phyloP scores from a whole-genome alignment of 2,888 invertebrate species.

The Orthonychiurus folsomi region DNA sequence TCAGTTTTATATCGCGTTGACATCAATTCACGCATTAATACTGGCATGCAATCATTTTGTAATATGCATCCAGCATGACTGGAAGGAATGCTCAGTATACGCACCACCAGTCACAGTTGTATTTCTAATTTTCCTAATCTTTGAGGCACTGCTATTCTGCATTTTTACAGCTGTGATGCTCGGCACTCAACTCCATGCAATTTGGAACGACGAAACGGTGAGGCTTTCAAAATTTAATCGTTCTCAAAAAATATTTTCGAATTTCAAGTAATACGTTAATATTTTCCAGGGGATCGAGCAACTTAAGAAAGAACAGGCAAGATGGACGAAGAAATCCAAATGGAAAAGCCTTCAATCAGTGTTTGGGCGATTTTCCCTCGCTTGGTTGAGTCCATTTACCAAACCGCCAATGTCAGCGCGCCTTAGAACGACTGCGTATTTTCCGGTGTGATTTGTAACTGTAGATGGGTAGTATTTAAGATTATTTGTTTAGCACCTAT shows the following conservation, averaged over 20 bases:
- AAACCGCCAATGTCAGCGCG: constrained; percentile 52
- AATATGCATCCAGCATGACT: constrained; percentile 83
- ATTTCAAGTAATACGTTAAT: not conserved
- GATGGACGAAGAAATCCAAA: constrained; percentile 82
- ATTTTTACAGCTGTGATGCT: constrained; percentile 98
- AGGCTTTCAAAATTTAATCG: constrained; percentile 38
- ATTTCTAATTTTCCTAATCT: constrained; percentile 77
- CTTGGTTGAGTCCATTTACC: constrained; percentile 92
- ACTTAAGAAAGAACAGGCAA: constrained; percentile 87
- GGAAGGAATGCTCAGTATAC: constrained; percentile 82
- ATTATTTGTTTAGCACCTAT: too few relatives aligned
- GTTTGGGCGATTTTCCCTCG: constrained; percentile 87
- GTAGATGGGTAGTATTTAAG: not conserved
- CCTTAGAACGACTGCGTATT: constrained; percentile 10
- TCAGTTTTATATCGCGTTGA: constrained; percentile 95
- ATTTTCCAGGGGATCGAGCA: constrained; percentile 82
- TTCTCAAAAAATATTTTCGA: constrained; percentile 8
- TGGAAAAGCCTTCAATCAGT: constrained; percentile 95
- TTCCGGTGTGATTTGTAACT: constrained; percentile 16
- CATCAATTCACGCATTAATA: constrained; percentile 80
- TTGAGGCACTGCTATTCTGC: constrained; percentile 90
- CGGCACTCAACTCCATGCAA: constrained; percentile 89
- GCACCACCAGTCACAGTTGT: constrained; percentile 95
- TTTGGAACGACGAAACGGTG: constrained; percentile 97
- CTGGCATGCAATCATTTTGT: constrained; percentile 88